A percentile compares a stretch with the other conserved stretches of the same genome.
Conservation (phyloP, 2,113 vertebrate genomes). For the Ctenomys sociabilis region DNA sequence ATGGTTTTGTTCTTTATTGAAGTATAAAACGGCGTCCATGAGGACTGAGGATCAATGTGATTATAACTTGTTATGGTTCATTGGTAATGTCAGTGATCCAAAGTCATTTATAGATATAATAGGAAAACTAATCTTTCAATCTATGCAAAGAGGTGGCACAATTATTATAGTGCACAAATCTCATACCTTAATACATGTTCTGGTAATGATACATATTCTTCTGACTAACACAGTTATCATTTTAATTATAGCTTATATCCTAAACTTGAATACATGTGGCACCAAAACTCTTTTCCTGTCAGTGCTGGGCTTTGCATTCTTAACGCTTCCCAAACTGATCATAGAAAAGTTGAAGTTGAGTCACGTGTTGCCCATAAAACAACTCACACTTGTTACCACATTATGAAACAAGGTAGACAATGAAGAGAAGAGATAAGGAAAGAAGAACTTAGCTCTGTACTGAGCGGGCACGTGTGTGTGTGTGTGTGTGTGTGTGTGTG, state of each 20-base stretch:
- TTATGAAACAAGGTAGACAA: neutral
- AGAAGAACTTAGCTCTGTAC: neutral
- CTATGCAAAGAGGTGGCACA: neutral
- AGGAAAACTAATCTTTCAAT: slow-evolving; percentile 9
- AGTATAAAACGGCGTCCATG: neutral
- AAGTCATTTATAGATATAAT: slow-evolving; percentile 15
- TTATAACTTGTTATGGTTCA: slow-evolving; percentile 29
- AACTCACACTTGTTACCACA: slow-evolving; percentile 6
- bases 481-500: neutral
- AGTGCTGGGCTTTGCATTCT: neutral
- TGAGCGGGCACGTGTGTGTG: no score
- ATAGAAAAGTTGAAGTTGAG: slow-evolving; percentile 22
- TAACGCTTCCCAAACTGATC: slow-evolving; percentile 45
- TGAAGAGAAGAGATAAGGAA: neutral
- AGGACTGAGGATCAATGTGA: slow-evolving; percentile 3
- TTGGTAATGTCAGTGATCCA: neutral
- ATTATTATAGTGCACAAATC: neutral
- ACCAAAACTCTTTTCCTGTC: neutral
- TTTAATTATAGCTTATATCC: neutral
- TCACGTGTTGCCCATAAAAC: neutral
- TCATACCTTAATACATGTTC: slow-evolving; percentile 20
- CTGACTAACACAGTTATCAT: neutral
- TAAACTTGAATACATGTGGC: slow-evolving; percentile 37
- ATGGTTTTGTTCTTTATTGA: neutral
- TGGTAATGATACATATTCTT: neutral